Evolutionary conservation across 1,140 invertebrate genomes (phyloP).

Genomic region (Linepithema humile): DNA sequence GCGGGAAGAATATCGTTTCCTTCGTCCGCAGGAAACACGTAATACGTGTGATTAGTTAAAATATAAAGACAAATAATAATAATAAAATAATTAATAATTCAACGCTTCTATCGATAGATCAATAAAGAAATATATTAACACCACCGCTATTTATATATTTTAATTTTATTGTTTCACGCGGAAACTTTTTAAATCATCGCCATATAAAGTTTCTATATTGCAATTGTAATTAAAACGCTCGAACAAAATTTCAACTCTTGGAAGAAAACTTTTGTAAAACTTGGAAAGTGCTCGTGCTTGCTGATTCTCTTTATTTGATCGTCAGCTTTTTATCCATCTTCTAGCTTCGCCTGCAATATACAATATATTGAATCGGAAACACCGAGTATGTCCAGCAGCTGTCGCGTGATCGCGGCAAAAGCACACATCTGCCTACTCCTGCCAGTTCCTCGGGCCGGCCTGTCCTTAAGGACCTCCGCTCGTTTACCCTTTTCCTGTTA

Average conservation of each 20-base stretch:
- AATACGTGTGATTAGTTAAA: slow-evolving; percentile 34
- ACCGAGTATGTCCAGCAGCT: slow-evolving; percentile 62
- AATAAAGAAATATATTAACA: not conserved
- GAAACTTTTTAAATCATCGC: not conserved
- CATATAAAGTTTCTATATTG: not conserved
- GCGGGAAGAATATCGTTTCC: slow-evolving; percentile 42
- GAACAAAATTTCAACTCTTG: not conserved
- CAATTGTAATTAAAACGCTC: not conserved
- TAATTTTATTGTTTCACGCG: too few relatives aligned
- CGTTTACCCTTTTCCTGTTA: slow-evolving; percentile 45
- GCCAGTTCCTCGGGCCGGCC: not conserved
- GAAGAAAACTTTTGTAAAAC: not conserved
- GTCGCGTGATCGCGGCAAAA: slow-evolving; percentile 64
- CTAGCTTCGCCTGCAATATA: not conserved
- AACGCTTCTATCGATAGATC: not conserved
- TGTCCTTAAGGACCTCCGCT: slow-evolving; percentile 38
- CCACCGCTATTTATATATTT: not conserved
- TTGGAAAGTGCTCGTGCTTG: not conserved
- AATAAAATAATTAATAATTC: not conserved
- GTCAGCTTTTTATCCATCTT: not conserved
- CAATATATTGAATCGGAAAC: too few relatives aligned
- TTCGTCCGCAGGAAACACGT: slow-evolving; percentile 47
- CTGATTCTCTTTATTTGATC: not conserved
- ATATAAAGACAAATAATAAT: not conserved
- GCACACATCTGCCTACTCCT: slow-evolving; percentile 64